phyloP scores from a whole-genome alignment of 2,797 vertebrate species.

The Smutsia gigantea region DNA sequence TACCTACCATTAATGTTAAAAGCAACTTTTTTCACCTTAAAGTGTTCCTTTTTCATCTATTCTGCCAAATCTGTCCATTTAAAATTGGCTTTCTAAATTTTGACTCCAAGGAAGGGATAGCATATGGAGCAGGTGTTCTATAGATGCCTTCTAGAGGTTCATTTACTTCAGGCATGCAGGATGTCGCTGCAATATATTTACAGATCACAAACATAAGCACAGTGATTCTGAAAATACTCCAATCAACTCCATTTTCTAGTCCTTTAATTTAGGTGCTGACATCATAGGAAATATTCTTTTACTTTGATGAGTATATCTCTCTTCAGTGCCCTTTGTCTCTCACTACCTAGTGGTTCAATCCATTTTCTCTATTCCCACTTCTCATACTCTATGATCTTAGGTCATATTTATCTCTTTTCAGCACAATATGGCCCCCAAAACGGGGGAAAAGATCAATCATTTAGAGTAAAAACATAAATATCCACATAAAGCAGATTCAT shows the following conservation, averaged over 20 bases:
- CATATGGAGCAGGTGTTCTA: neutral
- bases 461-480: neutral
- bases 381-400: neutral
- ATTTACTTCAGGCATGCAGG: neutral
- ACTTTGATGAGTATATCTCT: neutral
- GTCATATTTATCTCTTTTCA: neutral
- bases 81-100: neutral
- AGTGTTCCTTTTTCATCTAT: neutral
- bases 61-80: neutral
- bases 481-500: neutral
- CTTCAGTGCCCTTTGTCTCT: neutral
- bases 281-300: neutral
- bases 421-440: neutral
- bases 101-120: neutral
- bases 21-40: neutral
- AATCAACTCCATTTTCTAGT: neutral
- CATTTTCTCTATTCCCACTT: neutral
- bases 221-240: constrained; percentile 39
- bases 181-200: constrained; percentile 2
- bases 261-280: neutral
- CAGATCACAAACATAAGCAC: neutral
- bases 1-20: neutral
- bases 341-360: neutral
- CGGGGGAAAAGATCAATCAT: neutral
- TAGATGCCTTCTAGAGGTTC: neutral